phyloP scores from a whole-genome alignment of 2,113 vertebrate genomes.

The Calonectris borealis region DNA sequence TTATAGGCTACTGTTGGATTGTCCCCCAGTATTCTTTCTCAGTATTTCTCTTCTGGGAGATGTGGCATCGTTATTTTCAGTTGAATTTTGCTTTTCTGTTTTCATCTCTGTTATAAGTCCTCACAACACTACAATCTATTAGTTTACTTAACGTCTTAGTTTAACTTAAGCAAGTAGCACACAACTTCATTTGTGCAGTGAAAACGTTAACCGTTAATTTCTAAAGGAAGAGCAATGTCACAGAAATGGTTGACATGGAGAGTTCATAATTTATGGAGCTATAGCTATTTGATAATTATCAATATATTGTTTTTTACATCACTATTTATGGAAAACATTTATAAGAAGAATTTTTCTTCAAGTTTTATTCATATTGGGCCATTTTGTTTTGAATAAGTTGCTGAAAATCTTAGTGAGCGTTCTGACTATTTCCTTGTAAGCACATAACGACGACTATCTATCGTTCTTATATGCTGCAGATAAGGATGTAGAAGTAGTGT shows the following conservation, averaged over 20 bases:
- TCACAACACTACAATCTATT: background rate
- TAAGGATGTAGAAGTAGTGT: background rate
- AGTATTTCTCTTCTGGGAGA: background rate
- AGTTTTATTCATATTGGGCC: background rate
- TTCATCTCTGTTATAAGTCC: background rate
- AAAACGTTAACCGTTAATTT: background rate
- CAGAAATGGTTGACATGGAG: background rate
- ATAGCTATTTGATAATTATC: background rate
- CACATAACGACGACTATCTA: background rate
- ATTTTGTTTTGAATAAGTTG: background rate
- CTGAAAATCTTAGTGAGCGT: background rate
- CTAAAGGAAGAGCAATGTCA: background rate
- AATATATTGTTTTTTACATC: background rate
- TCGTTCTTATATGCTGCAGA: background rate
- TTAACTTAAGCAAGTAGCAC: background rate
- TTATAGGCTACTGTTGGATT: background rate
- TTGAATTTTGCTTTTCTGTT: background rate
- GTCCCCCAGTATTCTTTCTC: background rate
- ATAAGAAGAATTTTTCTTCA: background rate
- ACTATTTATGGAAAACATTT: background rate
- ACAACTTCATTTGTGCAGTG: background rate
- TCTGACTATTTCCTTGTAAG: background rate
- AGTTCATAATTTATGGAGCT: background rate
- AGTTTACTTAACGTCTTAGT: background rate
- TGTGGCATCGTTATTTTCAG: background rate